A percentile compares a stretch with the other conserved stretches of the same genome.
These are phyloP conservation scores for Leptocoma aspasia DNA, from an alignment of 2,113 vertebrate species.

Conservation along the genomic window DNA sequence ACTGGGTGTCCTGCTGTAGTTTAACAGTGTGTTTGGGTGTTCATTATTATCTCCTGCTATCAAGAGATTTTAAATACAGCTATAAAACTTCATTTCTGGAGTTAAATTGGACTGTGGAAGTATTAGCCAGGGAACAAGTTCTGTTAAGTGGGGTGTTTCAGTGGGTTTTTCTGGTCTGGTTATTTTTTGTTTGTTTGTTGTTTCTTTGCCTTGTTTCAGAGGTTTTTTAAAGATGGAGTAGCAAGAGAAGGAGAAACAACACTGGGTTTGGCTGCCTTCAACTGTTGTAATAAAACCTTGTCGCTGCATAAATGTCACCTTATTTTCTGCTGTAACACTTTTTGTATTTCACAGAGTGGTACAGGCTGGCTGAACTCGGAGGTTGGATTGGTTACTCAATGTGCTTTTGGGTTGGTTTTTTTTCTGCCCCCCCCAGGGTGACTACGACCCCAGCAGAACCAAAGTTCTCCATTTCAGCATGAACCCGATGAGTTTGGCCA, in stretches of 20 bases:
- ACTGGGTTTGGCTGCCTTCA: not conserved
- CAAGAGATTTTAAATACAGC: not conserved
- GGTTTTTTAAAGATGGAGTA: not conserved
- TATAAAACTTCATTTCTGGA: slow-evolving; percentile 26
- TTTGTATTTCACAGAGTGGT: not conserved
- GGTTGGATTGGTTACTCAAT: not conserved
- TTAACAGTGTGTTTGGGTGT: not conserved
- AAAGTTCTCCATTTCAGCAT: slow-evolving; percentile 87
- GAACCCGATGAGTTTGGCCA: slow-evolving; percentile 84
- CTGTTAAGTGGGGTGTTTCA: not conserved
- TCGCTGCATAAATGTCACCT: not conserved
- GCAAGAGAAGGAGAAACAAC: not conserved
- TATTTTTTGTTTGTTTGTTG: not conserved
- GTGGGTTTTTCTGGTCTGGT: not conserved
- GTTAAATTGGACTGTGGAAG: slow-evolving; percentile 16
- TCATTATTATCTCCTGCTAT: not conserved
- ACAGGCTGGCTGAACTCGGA: not conserved
- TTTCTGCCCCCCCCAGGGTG: slow-evolving; percentile 72
- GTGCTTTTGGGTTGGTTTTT: not conserved
- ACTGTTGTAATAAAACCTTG: not conserved
- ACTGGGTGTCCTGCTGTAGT: not conserved
- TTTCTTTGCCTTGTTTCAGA: not conserved
- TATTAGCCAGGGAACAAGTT: not conserved
- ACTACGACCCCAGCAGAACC: slow-evolving; percentile 86
- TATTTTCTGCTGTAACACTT: not conserved